Percentiles rank a stretch among this genome's conserved stretches.
Conservation (phyloP, 1,140 invertebrate species). For the Zaprionus ornatus region DNA sequence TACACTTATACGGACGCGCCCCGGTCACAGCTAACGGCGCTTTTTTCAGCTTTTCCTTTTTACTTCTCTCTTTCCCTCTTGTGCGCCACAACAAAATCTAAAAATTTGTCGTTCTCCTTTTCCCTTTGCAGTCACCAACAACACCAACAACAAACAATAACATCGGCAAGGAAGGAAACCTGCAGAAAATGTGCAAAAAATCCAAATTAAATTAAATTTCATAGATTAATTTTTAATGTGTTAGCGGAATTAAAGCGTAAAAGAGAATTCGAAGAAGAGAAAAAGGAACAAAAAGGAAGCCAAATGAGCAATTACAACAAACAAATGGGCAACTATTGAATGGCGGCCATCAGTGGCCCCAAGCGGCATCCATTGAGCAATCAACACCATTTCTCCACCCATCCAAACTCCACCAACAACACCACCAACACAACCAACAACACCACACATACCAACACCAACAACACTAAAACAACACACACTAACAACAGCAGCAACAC, state of each 20-base stretch:
- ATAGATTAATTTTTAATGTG: conserved; percentile 42
- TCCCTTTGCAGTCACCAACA: conserved; percentile 20
- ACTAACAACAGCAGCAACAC: conserved; percentile 10
- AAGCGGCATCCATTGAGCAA: conserved; percentile 88
- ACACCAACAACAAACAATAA: conserved; percentile 3
- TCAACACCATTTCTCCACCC: conserved; percentile 74
- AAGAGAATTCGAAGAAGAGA: conserved; percentile 18
- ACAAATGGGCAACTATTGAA: conserved; percentile 85
- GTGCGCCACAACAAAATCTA: conserved; percentile 30
- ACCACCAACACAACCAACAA: conserved; percentile 35
- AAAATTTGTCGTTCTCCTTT: conserved; percentile 18
- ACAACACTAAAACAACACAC: conserved; percentile 8
- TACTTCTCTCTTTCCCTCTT: conserved; percentile 22
- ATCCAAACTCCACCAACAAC: conserved; percentile 72
- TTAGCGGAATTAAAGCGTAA: conserved; percentile 12
- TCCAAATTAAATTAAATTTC: conserved; percentile 32
- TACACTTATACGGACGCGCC: conserved; percentile 39
- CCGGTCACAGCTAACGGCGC: conserved; percentile 62
- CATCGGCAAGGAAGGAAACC: background rate
- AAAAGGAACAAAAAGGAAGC: conserved; percentile 34
- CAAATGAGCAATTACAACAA: conserved; percentile 43
- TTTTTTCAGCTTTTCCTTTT: conserved; percentile 36
- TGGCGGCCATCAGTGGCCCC: conserved; percentile 91
- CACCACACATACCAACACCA: conserved; percentile 12
- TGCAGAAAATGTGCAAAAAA: conserved; percentile 9